A percentile compares a stretch with the other conserved stretches of the same genome.
Evolutionary conservation across 2,797 vertebrate genomes (phyloP).

Genomic region (Bryconaethiops microstoma): DNA sequence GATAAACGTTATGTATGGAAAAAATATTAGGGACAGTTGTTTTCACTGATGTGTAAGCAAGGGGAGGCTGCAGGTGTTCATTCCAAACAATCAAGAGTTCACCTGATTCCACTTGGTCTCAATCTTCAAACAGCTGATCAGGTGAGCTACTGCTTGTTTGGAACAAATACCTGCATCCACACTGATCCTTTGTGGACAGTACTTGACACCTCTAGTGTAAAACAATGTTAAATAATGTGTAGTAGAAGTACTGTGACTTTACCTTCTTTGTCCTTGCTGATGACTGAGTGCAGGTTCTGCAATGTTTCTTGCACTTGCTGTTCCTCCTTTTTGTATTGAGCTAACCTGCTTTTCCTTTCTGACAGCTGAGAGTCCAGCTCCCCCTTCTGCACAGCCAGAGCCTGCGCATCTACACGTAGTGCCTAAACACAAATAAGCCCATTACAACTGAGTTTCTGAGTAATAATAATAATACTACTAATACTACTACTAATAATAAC

Average conservation of each 20-base stretch:
- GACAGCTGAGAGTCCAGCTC: constrained; percentile 78
- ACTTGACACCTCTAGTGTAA: no score
- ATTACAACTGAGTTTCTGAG: background rate
- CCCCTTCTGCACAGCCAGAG: constrained; percentile 77
- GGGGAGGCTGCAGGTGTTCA: no score
- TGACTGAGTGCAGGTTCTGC: constrained; percentile 69
- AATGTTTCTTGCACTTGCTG: constrained; percentile 75
- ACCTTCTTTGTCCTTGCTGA: constrained; percentile 81
- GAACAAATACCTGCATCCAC: no score
- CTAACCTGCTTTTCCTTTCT: constrained; percentile 76
- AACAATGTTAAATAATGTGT: background rate
- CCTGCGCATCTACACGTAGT: constrained; percentile 74
- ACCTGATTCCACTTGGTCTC: no score
- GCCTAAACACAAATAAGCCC: constrained; percentile 70
- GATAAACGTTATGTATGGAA: background rate
- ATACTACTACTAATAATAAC: no score
- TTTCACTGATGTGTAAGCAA: no score
- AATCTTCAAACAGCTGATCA: no score
- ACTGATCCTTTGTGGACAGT: no score
- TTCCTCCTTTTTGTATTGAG: constrained; percentile 73
- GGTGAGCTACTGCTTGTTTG: no score
- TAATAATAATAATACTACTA: no score
- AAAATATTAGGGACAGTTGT: background rate
- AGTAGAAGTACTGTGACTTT: constrained; percentile 22
- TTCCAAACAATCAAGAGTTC: no score